Conservation (phyloP, 1,140 invertebrate species). For the Hermetia illucens region DNA sequence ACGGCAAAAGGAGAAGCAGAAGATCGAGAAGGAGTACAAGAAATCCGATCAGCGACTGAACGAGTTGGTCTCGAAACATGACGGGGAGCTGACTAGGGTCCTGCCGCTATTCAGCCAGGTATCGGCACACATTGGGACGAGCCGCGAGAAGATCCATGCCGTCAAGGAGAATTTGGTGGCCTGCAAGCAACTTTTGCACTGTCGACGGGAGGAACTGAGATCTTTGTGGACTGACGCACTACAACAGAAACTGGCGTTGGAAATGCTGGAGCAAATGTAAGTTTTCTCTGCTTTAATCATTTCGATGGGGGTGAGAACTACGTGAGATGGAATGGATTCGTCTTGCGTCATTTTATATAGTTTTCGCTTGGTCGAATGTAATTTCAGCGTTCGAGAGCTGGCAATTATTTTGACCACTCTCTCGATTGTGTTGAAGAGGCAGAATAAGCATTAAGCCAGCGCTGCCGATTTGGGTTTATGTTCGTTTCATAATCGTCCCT, state of each 20-base stretch:
- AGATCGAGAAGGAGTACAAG: slow-evolving; percentile 86
- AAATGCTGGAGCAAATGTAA: slow-evolving; percentile 81
- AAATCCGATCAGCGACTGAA: slow-evolving; percentile 78
- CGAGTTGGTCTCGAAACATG: slow-evolving; percentile 74
- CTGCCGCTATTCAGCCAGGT: slow-evolving; percentile 28
- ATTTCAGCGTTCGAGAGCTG: no score
- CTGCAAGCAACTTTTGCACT: slow-evolving; percentile 80
- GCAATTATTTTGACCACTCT: no score
- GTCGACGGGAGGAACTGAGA: slow-evolving; percentile 82
- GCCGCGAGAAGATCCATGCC: slow-evolving; percentile 64
- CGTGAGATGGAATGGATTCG: neutral
- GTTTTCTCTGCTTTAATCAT: slow-evolving; percentile 10
- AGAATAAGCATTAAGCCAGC: no score
- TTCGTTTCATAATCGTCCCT: no score
- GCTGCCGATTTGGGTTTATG: no score
- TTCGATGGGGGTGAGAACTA: neutral
- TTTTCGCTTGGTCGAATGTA: neutral
- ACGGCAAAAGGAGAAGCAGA: slow-evolving; percentile 82
- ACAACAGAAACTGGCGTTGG: slow-evolving; percentile 79
- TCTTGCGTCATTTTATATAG: neutral
- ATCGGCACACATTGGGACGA: slow-evolving; percentile 31
- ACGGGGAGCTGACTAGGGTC: slow-evolving; percentile 76
- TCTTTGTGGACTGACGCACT: slow-evolving; percentile 86
- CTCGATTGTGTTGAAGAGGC: no score
- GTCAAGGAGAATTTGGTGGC: slow-evolving; percentile 82